phyloP scores from a whole-genome alignment of 2,888 invertebrate species.

The Lepidocyrtoides sp. region DNA sequence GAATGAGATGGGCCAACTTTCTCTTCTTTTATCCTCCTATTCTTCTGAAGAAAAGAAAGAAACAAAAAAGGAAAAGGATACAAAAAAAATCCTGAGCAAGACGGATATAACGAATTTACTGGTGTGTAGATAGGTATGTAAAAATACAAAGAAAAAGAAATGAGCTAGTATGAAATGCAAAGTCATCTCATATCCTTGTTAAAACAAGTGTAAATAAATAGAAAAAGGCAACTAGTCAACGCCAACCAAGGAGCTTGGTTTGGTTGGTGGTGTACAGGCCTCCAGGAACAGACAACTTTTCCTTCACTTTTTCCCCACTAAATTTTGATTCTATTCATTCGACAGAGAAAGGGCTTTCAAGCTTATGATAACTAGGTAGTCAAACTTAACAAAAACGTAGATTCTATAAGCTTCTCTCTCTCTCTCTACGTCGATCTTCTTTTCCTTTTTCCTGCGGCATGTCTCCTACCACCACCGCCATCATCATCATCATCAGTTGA shows the following conservation, averaged over 20 bases:
- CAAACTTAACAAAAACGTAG: too few species aligned
- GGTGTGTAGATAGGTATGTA: neutral
- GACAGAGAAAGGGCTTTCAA: neutral
- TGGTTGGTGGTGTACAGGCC: neutral
- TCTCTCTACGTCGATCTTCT: too few species aligned
- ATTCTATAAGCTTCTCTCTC: too few species aligned
- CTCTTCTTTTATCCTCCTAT: slow-evolving; percentile 25
- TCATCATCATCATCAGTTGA: too few species aligned
- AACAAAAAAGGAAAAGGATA: neutral
- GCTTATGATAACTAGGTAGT: too few species aligned
- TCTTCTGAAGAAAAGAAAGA: neutral
- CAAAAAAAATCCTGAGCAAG: neutral
- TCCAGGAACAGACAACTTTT: too few species aligned
- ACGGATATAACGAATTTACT: neutral
- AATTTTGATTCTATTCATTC: neutral
- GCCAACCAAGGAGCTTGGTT: neutral
- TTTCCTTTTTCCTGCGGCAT: too few species aligned
- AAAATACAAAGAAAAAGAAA: neutral
- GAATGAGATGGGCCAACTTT: slow-evolving; percentile 65
- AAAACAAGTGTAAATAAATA: slow-evolving; percentile 69
- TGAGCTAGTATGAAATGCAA: slow-evolving; percentile 17
- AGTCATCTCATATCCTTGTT: slow-evolving; percentile 69
- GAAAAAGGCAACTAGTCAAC: neutral
- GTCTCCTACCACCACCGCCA: too few species aligned
- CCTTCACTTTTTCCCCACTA: neutral